Conservation (phyloP, 2,888 invertebrate genomes). For the Kryphioiulus occultus region DNA sequence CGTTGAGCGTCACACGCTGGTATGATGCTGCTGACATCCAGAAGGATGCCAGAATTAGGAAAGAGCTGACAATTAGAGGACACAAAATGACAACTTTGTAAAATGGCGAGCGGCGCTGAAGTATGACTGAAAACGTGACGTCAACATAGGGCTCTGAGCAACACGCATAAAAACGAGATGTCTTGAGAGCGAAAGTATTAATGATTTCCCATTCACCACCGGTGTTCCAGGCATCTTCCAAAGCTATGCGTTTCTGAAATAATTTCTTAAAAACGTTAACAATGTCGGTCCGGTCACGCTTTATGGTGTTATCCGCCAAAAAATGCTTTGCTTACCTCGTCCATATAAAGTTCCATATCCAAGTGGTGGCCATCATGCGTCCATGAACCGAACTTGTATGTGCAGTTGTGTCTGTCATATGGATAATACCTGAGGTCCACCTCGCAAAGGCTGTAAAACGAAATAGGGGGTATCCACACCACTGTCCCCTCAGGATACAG, state of each 20-base stretch:
- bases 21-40: not conserved
- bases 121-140: conserved; percentile 66
- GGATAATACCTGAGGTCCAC: conserved; percentile 78
- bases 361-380: conserved; percentile 71
- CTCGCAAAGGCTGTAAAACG: conserved; percentile 72
- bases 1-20: not conserved
- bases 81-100: conserved; percentile 71
- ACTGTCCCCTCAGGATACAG: conserved; percentile 67
- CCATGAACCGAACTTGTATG: conserved; percentile 77
- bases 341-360: conserved; percentile 56
- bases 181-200: conserved; percentile 78
- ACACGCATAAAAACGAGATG: conserved; percentile 60
- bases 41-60: not conserved
- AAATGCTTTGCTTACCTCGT: not conserved
- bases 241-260: too few species aligned
- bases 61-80: conserved; percentile 66
- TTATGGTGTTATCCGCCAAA: too few species aligned
- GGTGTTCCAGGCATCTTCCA: conserved; percentile 60
- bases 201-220: conserved; percentile 74
- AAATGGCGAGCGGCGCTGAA: conserved; percentile 69
- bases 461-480: conserved; percentile 74
- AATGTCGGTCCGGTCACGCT: too few species aligned
- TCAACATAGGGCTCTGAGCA: conserved; percentile 69
- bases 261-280: too few species aligned
- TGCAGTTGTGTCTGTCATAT: conserved; percentile 73